Evolutionary conservation across 2,888 invertebrate genomes (phyloP).

Genomic region (Drosophila tanythrix): DNA sequence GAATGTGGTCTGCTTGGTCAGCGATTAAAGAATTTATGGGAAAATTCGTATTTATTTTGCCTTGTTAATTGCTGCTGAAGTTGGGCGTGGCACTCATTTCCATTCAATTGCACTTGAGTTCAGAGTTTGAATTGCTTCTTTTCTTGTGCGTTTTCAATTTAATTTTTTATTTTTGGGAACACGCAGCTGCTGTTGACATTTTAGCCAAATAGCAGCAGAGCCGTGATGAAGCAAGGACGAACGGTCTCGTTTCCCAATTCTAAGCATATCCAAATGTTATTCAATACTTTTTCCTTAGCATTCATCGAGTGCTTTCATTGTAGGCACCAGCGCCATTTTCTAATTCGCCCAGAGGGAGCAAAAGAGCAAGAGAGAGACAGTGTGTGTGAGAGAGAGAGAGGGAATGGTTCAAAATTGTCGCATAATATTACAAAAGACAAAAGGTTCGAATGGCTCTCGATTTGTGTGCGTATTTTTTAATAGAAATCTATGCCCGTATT

Average conservation of each 20-base stretch:
- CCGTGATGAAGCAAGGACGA: constrained; percentile 39
- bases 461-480: constrained; percentile 53
- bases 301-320: constrained; percentile 58
- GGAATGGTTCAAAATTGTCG: constrained; percentile 56
- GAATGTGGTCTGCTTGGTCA: constrained; percentile 71
- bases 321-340: constrained; percentile 67
- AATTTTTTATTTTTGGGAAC: constrained; percentile 16
- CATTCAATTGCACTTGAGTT: constrained; percentile 78
- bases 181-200: constrained; percentile 75
- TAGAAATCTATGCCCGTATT: constrained; percentile 80
- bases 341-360: constrained; percentile 52
- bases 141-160: constrained; percentile 14
- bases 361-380: background rate
- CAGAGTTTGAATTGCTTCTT: constrained; percentile 24
- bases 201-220: constrained; percentile 29
- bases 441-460: constrained; percentile 55
- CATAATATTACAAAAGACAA: constrained; percentile 82
- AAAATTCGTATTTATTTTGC: constrained; percentile 12
- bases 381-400: background rate
- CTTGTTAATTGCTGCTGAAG: constrained; percentile 49
- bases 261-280: constrained; percentile 74
- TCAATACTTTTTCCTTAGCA: constrained; percentile 74
- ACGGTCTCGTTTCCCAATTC: constrained; percentile 35
- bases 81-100: constrained; percentile 69
- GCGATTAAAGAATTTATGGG: constrained; percentile 34